Base-by-base conservation (phyloP, 2,113 vertebrate genomes). In the Rhineura floridana region DNA sequence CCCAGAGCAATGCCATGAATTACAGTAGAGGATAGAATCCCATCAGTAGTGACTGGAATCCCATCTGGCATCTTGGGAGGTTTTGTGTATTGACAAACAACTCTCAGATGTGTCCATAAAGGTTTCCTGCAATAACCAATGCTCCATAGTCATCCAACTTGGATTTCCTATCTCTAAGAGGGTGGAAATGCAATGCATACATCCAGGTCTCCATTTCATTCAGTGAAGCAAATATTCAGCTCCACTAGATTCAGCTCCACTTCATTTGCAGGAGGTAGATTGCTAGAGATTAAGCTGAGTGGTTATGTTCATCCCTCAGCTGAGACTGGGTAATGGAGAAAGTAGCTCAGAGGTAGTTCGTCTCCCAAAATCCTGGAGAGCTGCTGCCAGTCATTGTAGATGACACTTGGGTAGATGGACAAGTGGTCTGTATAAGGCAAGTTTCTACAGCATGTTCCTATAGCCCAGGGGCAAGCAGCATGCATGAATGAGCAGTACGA, bases 61-160 rank as follows among this genome's bases (percentile, higher is more conserved):
- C 81, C 62, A 42, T 86, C 67, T 46, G 52, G 4, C 69, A 81
- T 55, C 23, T 11, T 17, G 88, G 36, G 4, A 50, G 11, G 11
- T 1, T 0, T 28, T 44, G 30, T 5, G 15, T 55, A n/a, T 46
- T 0, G 0, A 0, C 11, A 7, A 0, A 59, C 77, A 33, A 33
- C 50, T 39, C n/a, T 55, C 46, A 67, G 36, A 59, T 21, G 6
- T 65, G 4, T 55, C 59, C 36, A 8, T 75, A 21, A 81, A 36
- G 17, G 4, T 70, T 33, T 72, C 50, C 25, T 33, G 15, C 67
- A 62, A 46, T 33, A 69, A 52, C 36, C 42, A 62, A 46, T 70
- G 10, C 44, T 36, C 6, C 55, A 62, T 62, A 75, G 44, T 48
- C 30, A 75, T 7, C n/a, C 76, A 79, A 28, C 21, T 79, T 80